Percentiles rank a stretch among this genome's conserved stretches.
Evolutionary conservation across 2,113 vertebrate species (phyloP).

Genomic region (Odocoileus virginianus): DNA sequence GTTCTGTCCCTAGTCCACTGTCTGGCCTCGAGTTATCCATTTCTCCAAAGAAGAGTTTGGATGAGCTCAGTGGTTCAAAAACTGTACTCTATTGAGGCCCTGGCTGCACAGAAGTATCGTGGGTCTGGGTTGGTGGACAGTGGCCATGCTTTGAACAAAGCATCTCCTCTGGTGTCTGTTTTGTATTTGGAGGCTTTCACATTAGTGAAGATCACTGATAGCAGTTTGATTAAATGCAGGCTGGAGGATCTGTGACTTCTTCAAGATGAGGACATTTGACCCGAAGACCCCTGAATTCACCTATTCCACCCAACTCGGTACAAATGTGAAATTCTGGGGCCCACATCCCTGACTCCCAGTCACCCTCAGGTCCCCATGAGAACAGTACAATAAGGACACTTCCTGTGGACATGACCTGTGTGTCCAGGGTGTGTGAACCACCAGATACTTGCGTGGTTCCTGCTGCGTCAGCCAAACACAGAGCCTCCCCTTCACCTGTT

Average conservation of each 20-base stretch:
- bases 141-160: neutral
- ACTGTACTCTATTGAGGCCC: neutral
- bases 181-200: neutral
- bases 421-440: neutral
- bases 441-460: neutral
- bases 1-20: neutral
- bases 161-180: neutral
- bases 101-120: neutral
- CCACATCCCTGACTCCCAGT: neutral
- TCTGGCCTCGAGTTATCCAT: neutral
- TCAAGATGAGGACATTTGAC: neutral
- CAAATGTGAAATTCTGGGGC: neutral
- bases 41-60: neutral
- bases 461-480: neutral
- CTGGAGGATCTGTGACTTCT: too few relatives aligned
- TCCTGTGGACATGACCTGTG: neutral
- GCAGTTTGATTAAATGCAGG: neutral
- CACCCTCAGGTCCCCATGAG: neutral
- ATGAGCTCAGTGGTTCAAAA: too few relatives aligned
- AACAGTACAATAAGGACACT: neutral
- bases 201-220: rapidly evolving
- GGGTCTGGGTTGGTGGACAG: too few relatives aligned
- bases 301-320: neutral
- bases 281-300: neutral
- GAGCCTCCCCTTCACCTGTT: neutral